These are phyloP conservation scores for Smittia sp. DNA, from an alignment of 2,888 invertebrate species.

Conservation along the genomic window DNA sequence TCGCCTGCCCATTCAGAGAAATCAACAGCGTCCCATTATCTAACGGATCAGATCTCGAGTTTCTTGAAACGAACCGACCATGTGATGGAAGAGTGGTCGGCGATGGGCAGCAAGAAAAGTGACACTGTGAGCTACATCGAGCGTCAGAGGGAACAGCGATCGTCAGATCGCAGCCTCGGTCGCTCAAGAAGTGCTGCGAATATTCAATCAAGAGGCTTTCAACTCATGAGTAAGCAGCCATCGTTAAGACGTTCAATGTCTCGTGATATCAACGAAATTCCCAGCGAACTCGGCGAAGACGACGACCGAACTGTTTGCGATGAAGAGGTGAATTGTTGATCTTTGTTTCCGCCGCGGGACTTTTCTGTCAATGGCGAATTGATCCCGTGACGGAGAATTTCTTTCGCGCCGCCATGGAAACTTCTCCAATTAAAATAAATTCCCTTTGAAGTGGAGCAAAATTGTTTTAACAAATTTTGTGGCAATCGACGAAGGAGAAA, in stretches of 20 bases:
- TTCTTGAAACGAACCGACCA: conserved; percentile 82
- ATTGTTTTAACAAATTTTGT: not conserved
- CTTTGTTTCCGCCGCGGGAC: not conserved
- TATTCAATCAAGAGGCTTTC: conserved; percentile 79
- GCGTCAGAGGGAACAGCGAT: conserved; percentile 51
- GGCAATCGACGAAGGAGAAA: not conserved
- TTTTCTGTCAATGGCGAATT: not conserved
- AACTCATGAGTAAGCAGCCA: conserved; percentile 58
- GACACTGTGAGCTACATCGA: conserved; percentile 53
- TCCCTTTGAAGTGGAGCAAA: not conserved
- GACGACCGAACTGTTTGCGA: conserved; percentile 36
- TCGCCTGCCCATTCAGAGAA: conserved; percentile 74
- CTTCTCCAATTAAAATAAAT: not conserved
- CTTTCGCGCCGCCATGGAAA: not conserved
- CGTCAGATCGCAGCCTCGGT: conserved; percentile 52
- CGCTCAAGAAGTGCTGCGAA: conserved; percentile 75
- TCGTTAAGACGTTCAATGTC: conserved; percentile 51
- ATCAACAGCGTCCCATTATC: conserved; percentile 71
- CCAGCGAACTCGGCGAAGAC: conserved; percentile 6
- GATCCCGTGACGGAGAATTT: not conserved
- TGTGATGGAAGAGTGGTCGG: conserved; percentile 82
- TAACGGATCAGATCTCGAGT: conserved; percentile 73
- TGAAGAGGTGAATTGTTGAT: conserved; percentile 33
- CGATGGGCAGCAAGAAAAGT: conserved; percentile 62
- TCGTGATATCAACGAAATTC: conserved; percentile 45